Percentiles rank a stretch among this genome's conserved stretches.
phyloP scores from a whole-genome alignment of 2,797 vertebrate species.

The Arrhamphus sclerolepis region DNA sequence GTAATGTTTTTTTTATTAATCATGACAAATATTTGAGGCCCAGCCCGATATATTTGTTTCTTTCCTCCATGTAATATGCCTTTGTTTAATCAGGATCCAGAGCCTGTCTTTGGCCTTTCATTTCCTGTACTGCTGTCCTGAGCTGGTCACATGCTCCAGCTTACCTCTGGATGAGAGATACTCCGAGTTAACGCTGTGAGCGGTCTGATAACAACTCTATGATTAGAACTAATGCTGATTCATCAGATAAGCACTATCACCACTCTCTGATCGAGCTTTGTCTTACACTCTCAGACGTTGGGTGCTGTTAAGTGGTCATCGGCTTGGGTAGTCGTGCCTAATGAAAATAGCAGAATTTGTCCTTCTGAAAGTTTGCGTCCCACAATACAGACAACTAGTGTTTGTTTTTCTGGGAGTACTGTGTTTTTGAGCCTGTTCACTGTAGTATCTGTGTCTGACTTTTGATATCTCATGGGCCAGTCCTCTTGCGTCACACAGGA shows the following conservation, averaged over 20 bases:
- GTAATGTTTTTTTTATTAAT: too few relatives aligned
- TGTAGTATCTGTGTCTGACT: slow-evolving; percentile 24
- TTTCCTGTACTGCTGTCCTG: slow-evolving; percentile 39
- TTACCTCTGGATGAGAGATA: slow-evolving; percentile 43
- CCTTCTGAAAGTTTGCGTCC: slow-evolving; percentile 32
- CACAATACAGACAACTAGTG: slow-evolving; percentile 1
- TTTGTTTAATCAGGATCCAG: background rate
- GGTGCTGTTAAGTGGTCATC: slow-evolving; percentile 17
- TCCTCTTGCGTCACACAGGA: slow-evolving; percentile 23
- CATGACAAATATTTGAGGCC: too few relatives aligned
- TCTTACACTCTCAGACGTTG: slow-evolving; percentile 23
- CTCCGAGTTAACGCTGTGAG: slow-evolving; percentile 10
- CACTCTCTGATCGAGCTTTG: slow-evolving; percentile 5
- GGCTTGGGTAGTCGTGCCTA: slow-evolving; percentile 2
- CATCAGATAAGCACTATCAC: slow-evolving; percentile 1
- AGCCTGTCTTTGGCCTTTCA: slow-evolving; percentile 10
- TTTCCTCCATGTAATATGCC: background rate
- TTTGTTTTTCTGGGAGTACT: background rate
- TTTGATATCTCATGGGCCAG: slow-evolving; percentile 48
- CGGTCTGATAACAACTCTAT: slow-evolving; percentile 7
- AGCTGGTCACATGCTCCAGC: slow-evolving; percentile 67
- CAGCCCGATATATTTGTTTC: background rate
- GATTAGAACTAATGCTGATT: slow-evolving; percentile 13
- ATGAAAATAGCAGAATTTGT: slow-evolving; percentile 12
- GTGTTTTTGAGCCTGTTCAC: slow-evolving; percentile 23